Base-by-base conservation (phyloP, 2,888 invertebrate genomes). In the Sisyra terminalis region DNA sequence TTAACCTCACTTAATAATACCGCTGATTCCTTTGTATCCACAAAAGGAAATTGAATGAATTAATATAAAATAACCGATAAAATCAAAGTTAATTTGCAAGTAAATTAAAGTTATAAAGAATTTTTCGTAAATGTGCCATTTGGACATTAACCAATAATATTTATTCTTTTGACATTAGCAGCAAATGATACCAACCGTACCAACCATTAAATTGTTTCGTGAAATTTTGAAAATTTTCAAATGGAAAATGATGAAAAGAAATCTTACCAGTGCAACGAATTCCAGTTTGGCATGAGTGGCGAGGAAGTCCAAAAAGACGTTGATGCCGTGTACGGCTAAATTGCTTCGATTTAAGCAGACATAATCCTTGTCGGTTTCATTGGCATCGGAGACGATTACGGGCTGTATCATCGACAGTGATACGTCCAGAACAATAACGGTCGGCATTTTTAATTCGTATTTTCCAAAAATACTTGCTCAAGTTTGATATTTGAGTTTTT, bases 401-500 rank as follows among this genome's bases (percentile, higher is more conserved):
- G 72, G 71, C 40, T 71, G 64, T 48, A 70, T 65, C 82, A 83
- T 82, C 1, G 82, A 82, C 50, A 82, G 59, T 3, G 82, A 82
- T 17, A 76, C 75, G 55, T 84, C 83, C 42, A 83, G 55, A 15
- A 77, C 67, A 52, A 83, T 70, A 8, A 82, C 71, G 1, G 81
- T 80, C 7, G 82, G 82, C 82, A 84, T 83, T 57, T 57, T 59
- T 14, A 16, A 11, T 13, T 34, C 9, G 13, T 42, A 14, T 17
- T 14, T 35, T 35, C 6, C 17, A 6, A 32, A 41, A 41, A 41
- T 39, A 16, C 8, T n/a, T 7, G 6, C n/a, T 34, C n/a, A 32
- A 14, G 32, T 32, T 14, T 34, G 15, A 14, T 10, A 34, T 9
- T 24, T 7, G 7, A 24, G 24, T 24, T 24, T 7, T 24, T 24